A percentile compares a stretch with the other conserved stretches of the same genome.
phyloP scores from a whole-genome alignment of 2,113 vertebrate genomes.

The Petroica traversi region DNA sequence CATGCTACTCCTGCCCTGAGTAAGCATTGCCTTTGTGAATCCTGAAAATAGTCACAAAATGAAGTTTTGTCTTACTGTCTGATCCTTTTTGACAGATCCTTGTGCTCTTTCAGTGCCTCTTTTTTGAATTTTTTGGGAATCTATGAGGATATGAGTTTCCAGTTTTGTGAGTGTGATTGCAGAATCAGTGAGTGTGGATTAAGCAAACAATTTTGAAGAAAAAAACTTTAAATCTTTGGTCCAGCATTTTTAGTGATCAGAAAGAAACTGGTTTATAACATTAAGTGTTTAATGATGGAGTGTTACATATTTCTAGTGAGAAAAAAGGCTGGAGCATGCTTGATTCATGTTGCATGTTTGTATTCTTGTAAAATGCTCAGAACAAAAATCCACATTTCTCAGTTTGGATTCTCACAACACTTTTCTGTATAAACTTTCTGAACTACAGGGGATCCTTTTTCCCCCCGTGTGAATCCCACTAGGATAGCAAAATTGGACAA shows the following conservation, averaged over 20 bases:
- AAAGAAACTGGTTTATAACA: background rate
- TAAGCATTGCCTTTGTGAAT: background rate
- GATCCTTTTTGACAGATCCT: background rate
- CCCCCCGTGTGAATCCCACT: background rate
- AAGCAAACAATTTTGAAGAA: background rate
- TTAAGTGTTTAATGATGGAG: background rate
- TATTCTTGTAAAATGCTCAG: background rate
- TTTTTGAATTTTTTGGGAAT: conserved; percentile 7
- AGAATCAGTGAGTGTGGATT: background rate
- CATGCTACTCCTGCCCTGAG: background rate
- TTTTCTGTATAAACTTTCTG: background rate
- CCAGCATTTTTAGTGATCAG: background rate
- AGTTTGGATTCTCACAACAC: background rate
- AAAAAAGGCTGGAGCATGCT: conserved; percentile 23
- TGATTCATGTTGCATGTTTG: conserved; percentile 5
- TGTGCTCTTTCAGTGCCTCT: conserved; percentile 48
- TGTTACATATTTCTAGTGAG: background rate
- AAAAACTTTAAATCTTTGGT: background rate
- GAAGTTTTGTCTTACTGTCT: background rate
- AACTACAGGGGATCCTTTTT: background rate
- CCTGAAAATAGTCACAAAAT: background rate
- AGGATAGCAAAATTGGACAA: background rate
- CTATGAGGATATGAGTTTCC: background rate
- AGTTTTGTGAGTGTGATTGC: background rate
- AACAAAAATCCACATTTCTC: background rate